Percentiles rank a stretch among this genome's conserved stretches.
Conservation (phyloP, 1,140 invertebrate genomes). For the Magallana angulata region DNA sequence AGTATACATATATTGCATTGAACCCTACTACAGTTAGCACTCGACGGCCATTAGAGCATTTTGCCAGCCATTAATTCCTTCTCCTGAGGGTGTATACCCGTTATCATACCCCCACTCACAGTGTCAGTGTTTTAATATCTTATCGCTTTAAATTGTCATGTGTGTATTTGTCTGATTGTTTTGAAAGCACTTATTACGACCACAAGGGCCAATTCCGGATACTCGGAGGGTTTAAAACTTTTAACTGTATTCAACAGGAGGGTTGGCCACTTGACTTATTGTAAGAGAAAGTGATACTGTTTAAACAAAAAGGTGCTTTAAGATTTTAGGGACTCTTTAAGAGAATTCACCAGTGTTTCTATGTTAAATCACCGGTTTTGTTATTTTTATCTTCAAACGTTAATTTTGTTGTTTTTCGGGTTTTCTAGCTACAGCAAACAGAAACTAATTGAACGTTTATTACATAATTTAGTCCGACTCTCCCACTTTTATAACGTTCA, state of each 20-base stretch:
- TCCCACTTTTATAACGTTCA: no score
- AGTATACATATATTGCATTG: neutral
- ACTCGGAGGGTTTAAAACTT: neutral
- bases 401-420: no score
- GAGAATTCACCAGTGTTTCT: no score
- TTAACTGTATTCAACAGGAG: neutral
- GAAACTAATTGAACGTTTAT: no score
- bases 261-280: neutral
- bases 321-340: no score
- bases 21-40: neutral
- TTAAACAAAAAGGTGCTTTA: neutral
- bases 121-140: neutral
- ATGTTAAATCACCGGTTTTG: no score
- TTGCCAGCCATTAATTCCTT: neutral
- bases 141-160: constrained; percentile 9
- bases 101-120: neutral
- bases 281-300: neutral
- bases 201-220: constrained; percentile 1
- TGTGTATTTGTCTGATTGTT: constrained; percentile 8
- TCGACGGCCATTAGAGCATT: neutral
- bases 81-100: neutral
- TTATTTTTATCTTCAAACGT: no score
- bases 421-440: no score
- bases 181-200: neutral
- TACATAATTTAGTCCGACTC: no score